A percentile compares a stretch with the other conserved stretches of the same genome.
Evolutionary conservation across 1,140 invertebrate species (phyloP).

Genomic region (Drosophila pseudoobscura): DNA sequence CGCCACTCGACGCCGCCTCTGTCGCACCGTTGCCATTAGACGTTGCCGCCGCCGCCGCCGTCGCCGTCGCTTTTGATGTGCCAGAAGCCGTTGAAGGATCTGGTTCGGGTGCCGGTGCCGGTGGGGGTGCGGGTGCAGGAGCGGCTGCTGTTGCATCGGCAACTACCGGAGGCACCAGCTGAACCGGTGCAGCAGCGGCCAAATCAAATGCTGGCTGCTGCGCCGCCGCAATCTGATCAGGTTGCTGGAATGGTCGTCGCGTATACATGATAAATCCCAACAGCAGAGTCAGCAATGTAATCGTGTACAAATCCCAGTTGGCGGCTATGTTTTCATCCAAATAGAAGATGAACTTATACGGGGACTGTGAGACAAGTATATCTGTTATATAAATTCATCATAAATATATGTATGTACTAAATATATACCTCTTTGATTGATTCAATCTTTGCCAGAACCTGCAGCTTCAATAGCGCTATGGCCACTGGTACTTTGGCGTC

Average conservation of each 20-base stretch:
- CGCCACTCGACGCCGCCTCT: conserved; percentile 31
- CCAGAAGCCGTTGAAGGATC: conserved; percentile 9
- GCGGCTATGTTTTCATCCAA: conserved; percentile 89
- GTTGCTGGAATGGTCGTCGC: conserved; percentile 86
- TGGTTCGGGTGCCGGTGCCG: conserved; percentile 6
- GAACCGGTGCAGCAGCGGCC: conserved; percentile 32
- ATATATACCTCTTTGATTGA: conserved; percentile 85
- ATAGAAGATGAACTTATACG: conserved; percentile 87
- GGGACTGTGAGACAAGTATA: conserved; percentile 84
- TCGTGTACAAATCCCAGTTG: conserved; percentile 97
- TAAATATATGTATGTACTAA: neutral
- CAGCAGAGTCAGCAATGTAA: conserved; percentile 91
- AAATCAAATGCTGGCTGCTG: conserved; percentile 33
- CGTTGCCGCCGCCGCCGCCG: neutral
- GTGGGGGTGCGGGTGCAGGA: neutral
- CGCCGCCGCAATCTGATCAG: conserved; percentile 22
- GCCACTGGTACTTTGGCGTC: conserved; percentile 98
- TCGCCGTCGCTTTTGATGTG: conserved; percentile 4
- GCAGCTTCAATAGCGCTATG: conserved; percentile 95
- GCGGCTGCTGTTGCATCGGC: conserved; percentile 15
- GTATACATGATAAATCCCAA: conserved; percentile 92
- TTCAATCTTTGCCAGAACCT: conserved; percentile 90
- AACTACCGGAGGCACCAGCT: conserved; percentile 19
- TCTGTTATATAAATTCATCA: neutral
- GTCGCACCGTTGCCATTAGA: conserved; percentile 13